Evolutionary conservation across 2,888 invertebrate species (phyloP).

Genomic region (Eulithis prunata): DNA sequence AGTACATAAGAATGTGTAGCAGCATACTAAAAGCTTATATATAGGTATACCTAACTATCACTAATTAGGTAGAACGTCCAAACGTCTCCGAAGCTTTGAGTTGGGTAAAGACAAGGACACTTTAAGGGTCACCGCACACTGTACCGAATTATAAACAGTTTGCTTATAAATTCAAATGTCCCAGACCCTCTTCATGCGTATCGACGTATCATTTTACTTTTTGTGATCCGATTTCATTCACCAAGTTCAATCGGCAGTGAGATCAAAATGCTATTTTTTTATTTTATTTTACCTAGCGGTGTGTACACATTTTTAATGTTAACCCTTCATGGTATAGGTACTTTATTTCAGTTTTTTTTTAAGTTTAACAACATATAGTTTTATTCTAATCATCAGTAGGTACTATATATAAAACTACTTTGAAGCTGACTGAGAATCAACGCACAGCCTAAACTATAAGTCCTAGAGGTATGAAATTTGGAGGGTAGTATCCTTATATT

Average conservation of each 20-base stretch:
- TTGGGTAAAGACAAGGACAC: constrained; percentile 60
- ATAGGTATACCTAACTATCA: constrained; percentile 43
- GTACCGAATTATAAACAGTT: constrained; percentile 44
- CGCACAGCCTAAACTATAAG: too few relatives aligned
- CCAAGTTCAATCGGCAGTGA: neutral
- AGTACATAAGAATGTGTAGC: too few relatives aligned
- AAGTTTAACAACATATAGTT: too few relatives aligned
- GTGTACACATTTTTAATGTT: too few relatives aligned
- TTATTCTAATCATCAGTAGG: too few relatives aligned
- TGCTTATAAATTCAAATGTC: constrained; percentile 45
- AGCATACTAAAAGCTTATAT: constrained; percentile 4
- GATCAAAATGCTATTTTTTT: neutral
- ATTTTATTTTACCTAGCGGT: too few relatives aligned
- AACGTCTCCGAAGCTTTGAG: constrained; percentile 59
- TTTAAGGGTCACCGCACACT: constrained; percentile 55
- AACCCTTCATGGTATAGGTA: too few relatives aligned
- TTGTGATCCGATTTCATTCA: constrained; percentile 28
- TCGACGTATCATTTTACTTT: constrained; percentile 35
- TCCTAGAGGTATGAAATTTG: too few relatives aligned
- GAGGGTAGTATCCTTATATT: too few relatives aligned
- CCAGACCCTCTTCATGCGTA: constrained; percentile 42
- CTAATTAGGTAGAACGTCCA: constrained; percentile 63
- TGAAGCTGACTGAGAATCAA: too few relatives aligned
- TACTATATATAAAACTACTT: too few relatives aligned
- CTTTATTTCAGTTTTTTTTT: too few relatives aligned